phyloP scores from a whole-genome alignment of 2,797 vertebrate species.

The Sciaenops ocellatus region DNA sequence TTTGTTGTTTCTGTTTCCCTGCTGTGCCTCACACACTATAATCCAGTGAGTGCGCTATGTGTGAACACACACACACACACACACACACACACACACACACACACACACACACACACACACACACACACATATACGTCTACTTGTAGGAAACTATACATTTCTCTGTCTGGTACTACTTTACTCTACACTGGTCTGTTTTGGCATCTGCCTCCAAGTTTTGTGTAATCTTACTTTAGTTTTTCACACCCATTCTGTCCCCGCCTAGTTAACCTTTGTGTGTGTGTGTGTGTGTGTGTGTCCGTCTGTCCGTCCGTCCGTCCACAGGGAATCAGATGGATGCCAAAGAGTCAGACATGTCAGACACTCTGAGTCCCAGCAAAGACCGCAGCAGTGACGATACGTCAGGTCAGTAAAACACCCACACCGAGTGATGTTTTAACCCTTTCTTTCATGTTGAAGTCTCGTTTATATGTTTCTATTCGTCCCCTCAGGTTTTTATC shows the following conservation, averaged over 20 bases:
- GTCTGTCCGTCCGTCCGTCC: conserved; percentile 1
- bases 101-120: too few relatives aligned
- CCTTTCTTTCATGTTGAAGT: neutral
- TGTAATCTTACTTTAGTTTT: neutral
- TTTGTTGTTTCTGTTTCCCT: conserved; percentile 30
- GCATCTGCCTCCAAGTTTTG: neutral
- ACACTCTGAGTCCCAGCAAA: conserved; percentile 98
- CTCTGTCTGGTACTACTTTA: neutral
- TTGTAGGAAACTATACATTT: neutral
- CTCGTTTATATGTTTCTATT: neutral
- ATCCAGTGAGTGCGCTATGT: neutral
- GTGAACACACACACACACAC: neutral
- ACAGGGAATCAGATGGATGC: conserved; percentile 92
- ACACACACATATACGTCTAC: too few relatives aligned
- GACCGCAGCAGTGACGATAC: conserved; percentile 98
- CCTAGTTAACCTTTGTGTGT: neutral
- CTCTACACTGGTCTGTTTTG: neutral
- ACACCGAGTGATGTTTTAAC: neutral
- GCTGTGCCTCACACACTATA: neutral
- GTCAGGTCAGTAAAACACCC: conserved; percentile 86
- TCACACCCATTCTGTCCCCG: neutral
- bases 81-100: too few relatives aligned
- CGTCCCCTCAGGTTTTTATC: neutral
- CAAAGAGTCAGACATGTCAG: conserved; percentile 97
- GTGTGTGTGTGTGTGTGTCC: conserved; percentile 22